These are phyloP conservation scores for Galagoides demidoff DNA, from an alignment of 2,797 vertebrate genomes.

Conservation along the genomic window DNA sequence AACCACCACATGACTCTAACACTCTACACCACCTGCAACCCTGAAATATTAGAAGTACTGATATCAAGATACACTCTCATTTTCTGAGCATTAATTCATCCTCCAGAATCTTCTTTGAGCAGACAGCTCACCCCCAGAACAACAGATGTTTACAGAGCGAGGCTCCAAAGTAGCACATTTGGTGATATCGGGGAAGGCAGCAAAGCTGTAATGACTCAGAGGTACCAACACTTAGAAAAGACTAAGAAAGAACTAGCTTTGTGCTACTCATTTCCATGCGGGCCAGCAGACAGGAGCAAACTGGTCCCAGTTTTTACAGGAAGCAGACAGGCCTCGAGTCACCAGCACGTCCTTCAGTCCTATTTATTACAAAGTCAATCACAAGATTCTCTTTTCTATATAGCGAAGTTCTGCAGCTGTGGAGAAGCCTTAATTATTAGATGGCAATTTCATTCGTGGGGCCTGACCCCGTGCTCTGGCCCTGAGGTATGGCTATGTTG, in stretches of 20 bases:
- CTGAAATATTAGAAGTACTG: not conserved
- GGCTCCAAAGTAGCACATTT: not conserved
- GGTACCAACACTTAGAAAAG: not conserved
- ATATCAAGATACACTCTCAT: not conserved
- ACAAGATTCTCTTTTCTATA: not conserved
- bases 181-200: not conserved
- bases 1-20: not conserved
- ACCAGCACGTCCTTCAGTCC: not conserved
- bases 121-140: not conserved
- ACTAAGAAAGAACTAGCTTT: not conserved
- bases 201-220: not conserved
- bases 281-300: not conserved
- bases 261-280: not conserved
- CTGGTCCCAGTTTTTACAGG: not conserved
- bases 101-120: not conserved
- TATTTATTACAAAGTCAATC: conserved; percentile 8
- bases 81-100: not conserved
- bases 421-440: not conserved
- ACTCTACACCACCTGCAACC: not conserved
- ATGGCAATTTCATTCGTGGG: not conserved
- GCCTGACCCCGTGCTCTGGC: not conserved
- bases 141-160: not conserved
- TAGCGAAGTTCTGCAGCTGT: conserved; percentile 3
- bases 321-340: not conserved
- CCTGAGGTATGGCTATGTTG: not conserved